Evolutionary conservation across 2,113 vertebrate genomes (phyloP), one percentile per base, ranked within the genome.

Genomic region (Nanorana parkeri): DNA sequence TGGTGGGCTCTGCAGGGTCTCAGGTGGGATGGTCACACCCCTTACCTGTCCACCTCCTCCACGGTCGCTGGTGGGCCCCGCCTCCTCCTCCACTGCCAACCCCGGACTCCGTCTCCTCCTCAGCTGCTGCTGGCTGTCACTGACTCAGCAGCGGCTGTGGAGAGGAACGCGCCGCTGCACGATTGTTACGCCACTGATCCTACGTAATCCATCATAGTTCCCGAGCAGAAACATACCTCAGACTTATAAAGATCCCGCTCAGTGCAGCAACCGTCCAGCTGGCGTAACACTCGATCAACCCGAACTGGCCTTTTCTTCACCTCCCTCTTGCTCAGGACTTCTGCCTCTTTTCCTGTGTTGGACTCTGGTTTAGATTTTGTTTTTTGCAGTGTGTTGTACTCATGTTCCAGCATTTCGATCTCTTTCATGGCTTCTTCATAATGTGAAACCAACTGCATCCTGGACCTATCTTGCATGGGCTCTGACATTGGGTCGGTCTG

Each of bases 371-470:
- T 91, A 15, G 86, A 73, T 85, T 94, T 94, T 13, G 90, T 78
- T 0, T 84, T 88, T 21, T 92, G 89, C 84, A 92, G 83, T 77
- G 86, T 79, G 32, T 83, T 87, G 78, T 92, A 95, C 1, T 94
- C 91, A 21, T 88, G 88, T 56, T 88, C 91, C 23, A 97, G 86
- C n/a, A 85, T 85, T 21, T 90, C 82, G 1, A 95, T 87, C 69
- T 95, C 94, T 83, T 90, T 87, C 66, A 91, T 84, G 64, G 93
- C 91, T 84, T 94, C 90, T 64, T 92, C 89, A 29, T 95, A 95
- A 2, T 93, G 90, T 65, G 61, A 47, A 13, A 88, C 88, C 65
- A 89, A 24, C 17, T 86, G 84, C 79, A 84, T 85, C 80, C 85
- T 84, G 16, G 85, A 64, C 7, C 74, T 78, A n/a, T 72, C 86